Percentiles rank a stretch among this genome's conserved stretches.
phyloP scores from a whole-genome alignment of 2,888 invertebrate genomes.

The Eurois occulta region DNA sequence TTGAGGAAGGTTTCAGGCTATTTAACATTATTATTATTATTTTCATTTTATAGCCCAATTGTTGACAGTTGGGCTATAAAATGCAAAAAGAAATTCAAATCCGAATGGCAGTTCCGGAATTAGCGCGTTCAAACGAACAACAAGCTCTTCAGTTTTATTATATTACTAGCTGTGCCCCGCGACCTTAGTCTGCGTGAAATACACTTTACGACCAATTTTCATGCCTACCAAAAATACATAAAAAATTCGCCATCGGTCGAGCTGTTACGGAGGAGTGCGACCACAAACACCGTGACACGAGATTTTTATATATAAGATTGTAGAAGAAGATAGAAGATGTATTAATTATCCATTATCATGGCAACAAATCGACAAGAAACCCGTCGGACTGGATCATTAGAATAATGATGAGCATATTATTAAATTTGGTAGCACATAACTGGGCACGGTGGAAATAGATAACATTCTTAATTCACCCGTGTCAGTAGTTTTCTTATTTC shows the following conservation, averaged over 20 bases:
- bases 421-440: neutral
- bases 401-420: neutral
- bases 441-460: neutral
- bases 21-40: no score
- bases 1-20: no score
- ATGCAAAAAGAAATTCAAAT: neutral
- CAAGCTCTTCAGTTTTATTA: neutral
- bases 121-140: neutral
- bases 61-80: neutral
- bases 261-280: no score
- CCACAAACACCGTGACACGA: no score
- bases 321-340: neutral
- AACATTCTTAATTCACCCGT: neutral
- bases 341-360: neutral
- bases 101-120: neutral
- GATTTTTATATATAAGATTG: no score
- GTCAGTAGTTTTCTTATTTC: neutral
- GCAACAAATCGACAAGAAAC: neutral
- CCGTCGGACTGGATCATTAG: slow-evolving; percentile 4
- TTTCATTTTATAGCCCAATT: no score
- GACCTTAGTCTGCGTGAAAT: no score
- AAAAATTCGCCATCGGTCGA: no score
- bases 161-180: no score
- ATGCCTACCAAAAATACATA: no score
- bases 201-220: no score